These are phyloP conservation scores for Remorina albescens DNA, from an alignment of 2,797 vertebrate species.

Conservation along the genomic window DNA sequence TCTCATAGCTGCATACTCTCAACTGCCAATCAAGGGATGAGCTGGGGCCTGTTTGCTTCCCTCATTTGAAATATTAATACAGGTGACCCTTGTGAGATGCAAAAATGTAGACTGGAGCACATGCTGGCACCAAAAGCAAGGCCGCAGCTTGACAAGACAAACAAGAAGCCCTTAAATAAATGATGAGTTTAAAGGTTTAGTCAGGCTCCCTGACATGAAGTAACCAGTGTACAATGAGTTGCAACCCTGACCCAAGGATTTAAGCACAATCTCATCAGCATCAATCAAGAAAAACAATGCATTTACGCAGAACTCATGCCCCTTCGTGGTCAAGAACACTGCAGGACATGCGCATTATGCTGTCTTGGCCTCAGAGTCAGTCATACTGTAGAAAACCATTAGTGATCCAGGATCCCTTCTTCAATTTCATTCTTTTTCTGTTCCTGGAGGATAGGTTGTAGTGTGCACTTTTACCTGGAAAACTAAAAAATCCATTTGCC, in stretches of 20 bases:
- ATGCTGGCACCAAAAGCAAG: conserved; percentile 82
- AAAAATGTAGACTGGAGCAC: conserved; percentile 81
- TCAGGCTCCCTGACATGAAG: conserved; percentile 77
- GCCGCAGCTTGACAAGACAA: conserved; percentile 86
- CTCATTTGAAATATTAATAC: conserved; percentile 87
- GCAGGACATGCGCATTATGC: conserved; percentile 13
- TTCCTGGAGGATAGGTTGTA: conserved; percentile 25
- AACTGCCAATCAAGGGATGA: conserved; percentile 75
- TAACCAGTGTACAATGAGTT: conserved; percentile 54
- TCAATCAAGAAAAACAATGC: conserved; percentile 13
- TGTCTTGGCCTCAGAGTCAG: conserved; percentile 36
- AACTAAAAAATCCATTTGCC: conserved; percentile 47
- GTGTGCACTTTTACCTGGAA: conserved; percentile 39
- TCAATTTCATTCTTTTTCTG: conserved; percentile 11
- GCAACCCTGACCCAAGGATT: conserved; percentile 65
- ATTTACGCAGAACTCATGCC: conserved; percentile 14
- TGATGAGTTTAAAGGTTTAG: conserved; percentile 82
- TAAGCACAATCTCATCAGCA: conserved; percentile 51
- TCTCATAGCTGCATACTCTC: conserved; percentile 71
- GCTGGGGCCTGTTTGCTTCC: conserved; percentile 72
- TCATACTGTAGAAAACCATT: conserved; percentile 37
- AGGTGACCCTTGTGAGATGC: conserved; percentile 85
- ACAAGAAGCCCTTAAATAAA: conserved; percentile 84
- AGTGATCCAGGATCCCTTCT: conserved; percentile 43
- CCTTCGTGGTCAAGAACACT: conserved; percentile 23